phyloP scores from a whole-genome alignment of 2,113 vertebrate species.

The Thamnaconus septentrionalis region DNA sequence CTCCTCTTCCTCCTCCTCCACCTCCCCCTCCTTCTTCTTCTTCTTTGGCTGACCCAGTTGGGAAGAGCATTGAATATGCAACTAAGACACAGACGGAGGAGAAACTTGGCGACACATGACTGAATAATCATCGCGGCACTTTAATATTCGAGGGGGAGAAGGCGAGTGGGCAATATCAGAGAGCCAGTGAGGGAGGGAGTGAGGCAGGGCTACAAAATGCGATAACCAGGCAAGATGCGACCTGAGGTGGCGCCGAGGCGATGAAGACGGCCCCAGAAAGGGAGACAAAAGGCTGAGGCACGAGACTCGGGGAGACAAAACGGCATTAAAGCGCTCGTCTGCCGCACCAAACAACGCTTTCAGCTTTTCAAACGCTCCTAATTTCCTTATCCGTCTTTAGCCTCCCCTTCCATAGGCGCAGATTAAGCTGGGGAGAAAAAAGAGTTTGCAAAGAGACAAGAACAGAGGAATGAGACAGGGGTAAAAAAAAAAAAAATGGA shows the following conservation, averaged over 20 bases:
- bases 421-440: constrained; percentile 44
- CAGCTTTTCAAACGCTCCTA: constrained; percentile 34
- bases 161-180: background rate
- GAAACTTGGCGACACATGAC: constrained; percentile 56
- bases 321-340: constrained; percentile 22
- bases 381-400: constrained; percentile 31
- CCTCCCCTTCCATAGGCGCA: constrained; percentile 32
- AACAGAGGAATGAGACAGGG: constrained; percentile 22
- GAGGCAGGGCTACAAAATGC: constrained; percentile 1
- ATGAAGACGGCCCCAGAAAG: background rate
- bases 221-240: background rate
- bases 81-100: constrained; percentile 49
- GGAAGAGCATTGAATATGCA: constrained; percentile 60
- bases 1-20: too few relatives aligned
- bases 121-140: constrained; percentile 50
- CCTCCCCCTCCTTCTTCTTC: background rate
- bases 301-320: constrained; percentile 10
- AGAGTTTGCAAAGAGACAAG: constrained; percentile 52
- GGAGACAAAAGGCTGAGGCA: constrained; percentile 5
- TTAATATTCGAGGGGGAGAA: constrained; percentile 42
- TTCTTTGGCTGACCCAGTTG: constrained; percentile 62
- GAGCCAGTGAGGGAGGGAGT: constrained; percentile 2
- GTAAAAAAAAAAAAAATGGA: constrained; percentile 22
- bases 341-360: constrained; percentile 32
- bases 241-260: constrained; percentile 5